phyloP scores from a whole-genome alignment of 2,797 vertebrate genomes.

The Gymnoscopelus microlampas region DNA sequence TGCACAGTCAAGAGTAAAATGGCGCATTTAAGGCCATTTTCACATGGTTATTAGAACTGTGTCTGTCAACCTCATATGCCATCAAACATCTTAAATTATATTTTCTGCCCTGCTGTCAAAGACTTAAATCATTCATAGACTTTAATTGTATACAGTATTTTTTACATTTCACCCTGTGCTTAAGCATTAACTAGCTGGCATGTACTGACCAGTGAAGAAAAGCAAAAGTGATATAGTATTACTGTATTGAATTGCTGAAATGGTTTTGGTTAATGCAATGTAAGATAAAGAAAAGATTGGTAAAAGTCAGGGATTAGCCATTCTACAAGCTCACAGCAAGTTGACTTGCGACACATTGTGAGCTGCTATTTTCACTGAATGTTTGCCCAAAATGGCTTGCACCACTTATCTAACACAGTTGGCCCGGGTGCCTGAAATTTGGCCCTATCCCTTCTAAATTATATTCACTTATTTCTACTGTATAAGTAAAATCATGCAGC shows the following conservation, averaged over 20 bases:
- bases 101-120: conserved; percentile 42
- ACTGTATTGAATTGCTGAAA: conserved; percentile 12
- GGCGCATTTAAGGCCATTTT: conserved; percentile 50
- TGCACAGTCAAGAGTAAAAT: conserved; percentile 59
- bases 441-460: no score
- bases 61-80: conserved; percentile 53
- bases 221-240: conserved; percentile 23
- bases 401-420: no score
- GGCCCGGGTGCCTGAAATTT: no score
- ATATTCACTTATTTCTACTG: no score
- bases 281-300: background rate
- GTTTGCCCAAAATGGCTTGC: no score
- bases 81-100: conserved; percentile 59
- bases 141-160: conserved; percentile 70
- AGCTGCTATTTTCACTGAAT: no score
- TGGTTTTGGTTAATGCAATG: conserved; percentile 15
- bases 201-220: conserved; percentile 38
- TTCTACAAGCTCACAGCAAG: no score
- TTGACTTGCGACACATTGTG: no score
- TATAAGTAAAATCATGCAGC: no score
- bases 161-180: conserved; percentile 53
- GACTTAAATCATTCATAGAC: conserved; percentile 74
- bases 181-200: conserved; percentile 40
- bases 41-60: conserved; percentile 49
- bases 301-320: no score